Evolutionary conservation across 2,797 vertebrate species (phyloP).

Genomic region (Phrynocephalus forsythii): DNA sequence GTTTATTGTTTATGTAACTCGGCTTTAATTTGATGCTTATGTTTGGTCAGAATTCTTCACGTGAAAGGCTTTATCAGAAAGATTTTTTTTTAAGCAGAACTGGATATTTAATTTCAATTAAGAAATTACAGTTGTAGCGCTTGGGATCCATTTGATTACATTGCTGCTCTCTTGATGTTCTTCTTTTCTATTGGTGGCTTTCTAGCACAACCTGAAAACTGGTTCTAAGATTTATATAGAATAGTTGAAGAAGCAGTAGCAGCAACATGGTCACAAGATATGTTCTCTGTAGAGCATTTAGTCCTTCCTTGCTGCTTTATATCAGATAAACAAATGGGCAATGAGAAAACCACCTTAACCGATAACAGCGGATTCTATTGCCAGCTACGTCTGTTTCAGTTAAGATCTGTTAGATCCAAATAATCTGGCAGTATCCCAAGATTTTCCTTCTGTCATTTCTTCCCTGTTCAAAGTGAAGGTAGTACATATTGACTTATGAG

Average conservation of each 20-base stretch:
- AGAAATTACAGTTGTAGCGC: neutral
- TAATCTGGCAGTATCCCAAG: neutral
- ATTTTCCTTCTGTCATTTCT: neutral
- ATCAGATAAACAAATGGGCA: neutral
- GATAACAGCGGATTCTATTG: fast-evolving
- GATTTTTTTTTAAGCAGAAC: conserved; percentile 1
- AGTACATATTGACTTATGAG: neutral
- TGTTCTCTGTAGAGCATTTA: conserved; percentile 19
- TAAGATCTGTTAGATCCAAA: neutral
- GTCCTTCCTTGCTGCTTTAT: neutral
- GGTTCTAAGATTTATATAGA: neutral
- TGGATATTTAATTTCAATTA: neutral
- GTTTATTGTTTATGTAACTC: no score
- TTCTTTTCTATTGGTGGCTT: neutral
- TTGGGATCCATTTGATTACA: neutral
- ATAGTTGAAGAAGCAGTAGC: neutral
- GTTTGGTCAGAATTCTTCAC: conserved; percentile 5
- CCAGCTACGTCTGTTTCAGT: neutral
- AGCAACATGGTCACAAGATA: neutral
- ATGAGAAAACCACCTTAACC: conserved; percentile 1
- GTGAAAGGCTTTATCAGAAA: neutral
- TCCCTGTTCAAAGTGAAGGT: neutral
- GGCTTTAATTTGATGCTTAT: neutral
- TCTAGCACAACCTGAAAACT: neutral
- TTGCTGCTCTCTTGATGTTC: neutral